Evolutionary conservation across 2,113 vertebrate genomes (phyloP).

Genomic region (Oncorhynchus tshawytscha): DNA sequence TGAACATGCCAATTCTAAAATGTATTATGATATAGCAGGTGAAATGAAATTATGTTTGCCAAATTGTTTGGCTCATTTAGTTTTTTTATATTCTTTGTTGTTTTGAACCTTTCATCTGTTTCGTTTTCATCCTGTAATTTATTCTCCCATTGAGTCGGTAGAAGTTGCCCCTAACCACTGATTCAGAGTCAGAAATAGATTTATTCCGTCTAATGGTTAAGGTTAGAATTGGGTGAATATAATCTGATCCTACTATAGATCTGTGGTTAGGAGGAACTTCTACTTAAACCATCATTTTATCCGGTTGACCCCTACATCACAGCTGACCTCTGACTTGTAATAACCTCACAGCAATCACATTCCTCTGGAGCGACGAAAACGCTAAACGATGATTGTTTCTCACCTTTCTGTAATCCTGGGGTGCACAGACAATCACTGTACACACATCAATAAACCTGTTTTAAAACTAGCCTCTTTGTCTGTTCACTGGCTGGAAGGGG

Average conservation of each 20-base stretch:
- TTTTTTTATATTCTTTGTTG: constrained; percentile 22
- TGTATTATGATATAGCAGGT: constrained; percentile 60
- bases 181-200: neutral
- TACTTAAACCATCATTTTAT: neutral
- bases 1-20: constrained; percentile 13
- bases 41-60: constrained; percentile 56
- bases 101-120: constrained; percentile 20
- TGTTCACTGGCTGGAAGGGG: neutral
- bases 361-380: neutral
- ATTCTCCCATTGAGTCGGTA: neutral
- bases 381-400: constrained; percentile 38
- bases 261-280: neutral
- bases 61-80: constrained; percentile 35
- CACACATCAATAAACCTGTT: constrained; percentile 76
- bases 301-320: neutral
- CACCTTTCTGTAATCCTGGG: constrained; percentile 69
- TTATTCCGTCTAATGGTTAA: neutral
- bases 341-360: constrained; percentile 1
- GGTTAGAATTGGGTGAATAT: too few relatives aligned
- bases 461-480: constrained; percentile 30
- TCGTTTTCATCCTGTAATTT: constrained; percentile 4
- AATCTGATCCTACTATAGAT: neutral
- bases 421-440: constrained; percentile 78
- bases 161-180: neutral
- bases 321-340: neutral